Base-by-base conservation (phyloP, 1,140 invertebrate genomes). In the Zaprionus camerounensis region DNA sequence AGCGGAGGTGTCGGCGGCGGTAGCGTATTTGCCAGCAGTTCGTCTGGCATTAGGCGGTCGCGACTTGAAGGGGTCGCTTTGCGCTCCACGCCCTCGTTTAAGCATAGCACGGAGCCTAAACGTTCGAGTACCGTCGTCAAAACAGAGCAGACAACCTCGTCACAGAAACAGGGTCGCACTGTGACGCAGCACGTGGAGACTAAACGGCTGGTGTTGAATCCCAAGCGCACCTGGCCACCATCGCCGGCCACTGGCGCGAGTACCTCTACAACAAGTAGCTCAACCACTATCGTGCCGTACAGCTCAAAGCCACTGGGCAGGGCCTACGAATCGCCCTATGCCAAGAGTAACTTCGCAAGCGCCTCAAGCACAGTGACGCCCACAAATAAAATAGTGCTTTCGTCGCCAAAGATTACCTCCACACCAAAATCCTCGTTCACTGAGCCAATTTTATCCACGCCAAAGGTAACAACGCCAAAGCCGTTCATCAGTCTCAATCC, bases 181-280 rank as follows among this genome's bases (percentile, higher is more conserved):
- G 71, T 91, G 4, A 92, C 87, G 0, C 80, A 87, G 53, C 81
- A 76, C 15, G 72, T 87, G 44, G 87, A 92, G 56, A 76, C 82
- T 11, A 66, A 82, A 4, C 74, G 69, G 0, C 74, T 91, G 6
- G 82, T 83, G 49, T 70, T 92, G 3, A 85, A 73, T 17, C 71
- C 71, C 3, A 38, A 68, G 17, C 53, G 17, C 7, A 78, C 55
- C 1, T 76, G 71, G 75, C 28, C 61, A n/a, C 71, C 76, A 26
- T 4, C 31, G 31, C 3, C 56, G 15, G 17, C 56, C 38, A 56
- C 24, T 15, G 46, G 11, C 20, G 3, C 28, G 3, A 72, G 6
- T 70, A 65, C 3, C 71, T 36, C 34, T 80, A 28, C 55, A 68
- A 28, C 12, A 57, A 9, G 5, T 13, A 38, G 61, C 6, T 24